phyloP scores from a whole-genome alignment of 2,113 vertebrate species.

The Clinocottus analis region DNA sequence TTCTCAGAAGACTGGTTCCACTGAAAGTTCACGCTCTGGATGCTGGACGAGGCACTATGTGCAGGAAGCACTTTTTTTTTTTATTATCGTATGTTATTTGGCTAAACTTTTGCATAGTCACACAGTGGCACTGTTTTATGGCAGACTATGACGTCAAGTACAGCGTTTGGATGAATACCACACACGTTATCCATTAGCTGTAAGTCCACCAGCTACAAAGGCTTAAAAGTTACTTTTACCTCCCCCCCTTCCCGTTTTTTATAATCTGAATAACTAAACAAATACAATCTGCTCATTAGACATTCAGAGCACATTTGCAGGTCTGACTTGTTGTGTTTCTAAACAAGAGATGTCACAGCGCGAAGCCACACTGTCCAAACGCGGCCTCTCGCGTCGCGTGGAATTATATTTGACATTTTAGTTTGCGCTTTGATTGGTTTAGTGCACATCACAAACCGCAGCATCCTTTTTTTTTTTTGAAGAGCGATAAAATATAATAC shows the following conservation, averaged over 20 bases:
- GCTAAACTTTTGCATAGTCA: slow-evolving; percentile 54
- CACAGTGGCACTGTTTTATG: slow-evolving; percentile 20
- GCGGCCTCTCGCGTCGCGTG: slow-evolving; percentile 27
- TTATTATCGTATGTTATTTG: slow-evolving; percentile 33
- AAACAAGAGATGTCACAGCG: slow-evolving; percentile 1
- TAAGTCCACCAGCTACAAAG: slow-evolving; percentile 7
- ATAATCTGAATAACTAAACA: too few relatives aligned
- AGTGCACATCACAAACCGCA: slow-evolving; percentile 44
- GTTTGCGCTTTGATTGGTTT: slow-evolving; percentile 63
- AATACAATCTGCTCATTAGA: background rate
- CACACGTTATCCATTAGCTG: background rate
- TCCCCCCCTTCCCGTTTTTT: too few relatives aligned
- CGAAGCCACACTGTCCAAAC: slow-evolving; percentile 47
- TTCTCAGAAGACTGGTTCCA: slow-evolving; percentile 7
- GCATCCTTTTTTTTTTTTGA: slow-evolving; percentile 42
- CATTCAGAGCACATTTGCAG: slow-evolving; percentile 21
- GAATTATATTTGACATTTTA: slow-evolving; percentile 48
- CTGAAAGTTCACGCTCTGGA: slow-evolving; percentile 24
- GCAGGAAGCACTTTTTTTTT: slow-evolving; percentile 37
- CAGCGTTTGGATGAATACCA: background rate
- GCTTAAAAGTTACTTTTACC: slow-evolving; percentile 13
- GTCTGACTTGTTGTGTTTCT: slow-evolving; percentile 26
- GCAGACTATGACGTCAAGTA: background rate
- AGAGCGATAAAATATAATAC: slow-evolving; percentile 55
- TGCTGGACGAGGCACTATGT: slow-evolving; percentile 35